Percentiles rank a stretch among this genome's conserved stretches.
Evolutionary conservation across 64 coral and sea anemone species (phyloP).

Genomic region (Montipora efflorescens): DNA sequence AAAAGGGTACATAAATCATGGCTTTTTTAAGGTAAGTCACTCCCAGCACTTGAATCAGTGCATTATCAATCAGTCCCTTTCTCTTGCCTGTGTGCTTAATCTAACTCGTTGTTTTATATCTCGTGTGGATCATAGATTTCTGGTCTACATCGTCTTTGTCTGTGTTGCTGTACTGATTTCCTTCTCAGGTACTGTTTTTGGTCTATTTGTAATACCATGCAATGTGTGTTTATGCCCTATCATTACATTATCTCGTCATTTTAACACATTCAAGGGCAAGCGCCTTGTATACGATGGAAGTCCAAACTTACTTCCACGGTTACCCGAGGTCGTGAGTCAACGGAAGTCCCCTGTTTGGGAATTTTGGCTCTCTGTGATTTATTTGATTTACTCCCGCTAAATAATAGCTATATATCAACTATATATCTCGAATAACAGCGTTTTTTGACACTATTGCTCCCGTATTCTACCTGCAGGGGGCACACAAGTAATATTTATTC

Average conservation of each 20-base stretch:
- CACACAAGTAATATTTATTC: background rate
- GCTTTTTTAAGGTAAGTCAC: background rate
- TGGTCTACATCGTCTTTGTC: background rate
- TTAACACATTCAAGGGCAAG: background rate
- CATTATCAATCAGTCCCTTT: background rate
- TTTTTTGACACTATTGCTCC: background rate
- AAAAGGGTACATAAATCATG: conserved; percentile 1
- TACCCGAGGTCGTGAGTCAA: background rate
- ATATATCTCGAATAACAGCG: background rate
- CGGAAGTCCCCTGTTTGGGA: background rate
- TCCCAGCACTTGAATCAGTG: background rate
- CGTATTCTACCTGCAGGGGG: background rate
- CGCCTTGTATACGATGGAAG: background rate
- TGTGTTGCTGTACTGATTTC: background rate
- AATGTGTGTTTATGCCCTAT: background rate
- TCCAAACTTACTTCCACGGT: background rate
- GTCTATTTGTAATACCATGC: background rate
- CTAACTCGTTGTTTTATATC: background rate
- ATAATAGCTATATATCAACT: background rate
- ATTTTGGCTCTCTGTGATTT: background rate
- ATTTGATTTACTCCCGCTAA: background rate
- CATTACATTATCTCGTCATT: background rate
- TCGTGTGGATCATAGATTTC: conserved; percentile 12
- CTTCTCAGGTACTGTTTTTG: conserved; percentile 27
- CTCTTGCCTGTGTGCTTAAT: background rate